Evolutionary conservation across 2,888 invertebrate genomes (phyloP).

Genomic region (Orthosia gracilis): DNA sequence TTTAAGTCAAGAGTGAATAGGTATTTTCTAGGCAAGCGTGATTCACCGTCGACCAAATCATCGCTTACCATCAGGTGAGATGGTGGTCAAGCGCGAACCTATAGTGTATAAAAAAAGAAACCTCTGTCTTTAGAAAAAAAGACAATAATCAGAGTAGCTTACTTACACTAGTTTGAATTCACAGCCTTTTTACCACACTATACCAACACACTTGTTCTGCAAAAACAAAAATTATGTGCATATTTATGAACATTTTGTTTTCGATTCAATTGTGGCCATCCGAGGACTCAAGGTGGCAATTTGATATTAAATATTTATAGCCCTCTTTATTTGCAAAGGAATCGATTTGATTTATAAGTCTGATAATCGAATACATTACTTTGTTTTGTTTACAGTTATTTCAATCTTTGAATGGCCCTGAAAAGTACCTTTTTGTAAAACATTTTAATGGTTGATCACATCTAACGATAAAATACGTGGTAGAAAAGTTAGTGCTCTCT

Average conservation of each 20-base stretch:
- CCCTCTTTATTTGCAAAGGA: constrained; percentile 49
- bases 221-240: constrained; percentile 34
- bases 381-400: constrained; percentile 29
- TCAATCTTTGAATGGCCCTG: constrained; percentile 3
- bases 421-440: neutral
- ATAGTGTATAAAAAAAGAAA: no score
- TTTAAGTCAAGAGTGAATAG: no score
- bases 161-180: no score
- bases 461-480: no score
- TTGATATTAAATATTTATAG: constrained; percentile 59
- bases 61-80: no score
- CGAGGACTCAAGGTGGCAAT: constrained; percentile 40
- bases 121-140: neutral
- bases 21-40: no score
- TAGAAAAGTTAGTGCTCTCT: neutral
- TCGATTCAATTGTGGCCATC: constrained; percentile 25
- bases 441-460: neutral
- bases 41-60: no score
- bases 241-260: constrained; percentile 39
- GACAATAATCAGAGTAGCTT: neutral
- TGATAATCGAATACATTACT: constrained; percentile 42
- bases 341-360: constrained; percentile 51
- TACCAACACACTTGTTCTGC: neutral
- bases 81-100: no score
- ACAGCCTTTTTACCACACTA: neutral